Base-by-base conservation (phyloP, 1,140 invertebrate species). In the Palaemon carinicauda region DNA sequence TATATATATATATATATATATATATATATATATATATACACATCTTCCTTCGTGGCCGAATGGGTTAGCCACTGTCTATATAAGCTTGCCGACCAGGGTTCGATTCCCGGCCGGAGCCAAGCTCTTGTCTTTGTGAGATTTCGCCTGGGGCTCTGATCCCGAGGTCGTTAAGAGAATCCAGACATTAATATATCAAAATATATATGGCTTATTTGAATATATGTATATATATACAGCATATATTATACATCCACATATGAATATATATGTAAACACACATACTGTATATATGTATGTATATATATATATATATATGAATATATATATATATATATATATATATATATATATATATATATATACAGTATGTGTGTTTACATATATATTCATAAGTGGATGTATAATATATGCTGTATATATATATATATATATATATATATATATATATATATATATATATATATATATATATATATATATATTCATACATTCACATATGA, bases 291-390 rank as follows among this genome's bases (percentile, higher is more conserved):
- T 24, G 14, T 3, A 41, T 41, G 9, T 41, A 41, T 41, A 41
- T 41, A 41, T 41, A 41, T 41, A 60, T 24, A 24, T 41, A 41
- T 41, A 41, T 41, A 41, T 9, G 14, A 4, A 60, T 60, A 60
- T 60, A 60, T 60, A 60, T 60, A 60, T 60, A 60, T 65, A 65
- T 65, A 65, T 65, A 65, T 24, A 65, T 65, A 65, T 65, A 65
- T 15, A 41, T 41, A 41, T 41, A 41, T 41, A 41, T 41, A 41
- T 60, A 24, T 60, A 24, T 60, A 24, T 60, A 24, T 60, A 24
- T 14, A 24, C 14, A 24, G 7, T 65, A 65, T 65, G 21, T 65
- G 3, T 65, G 21, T 65, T 19, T 65, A 41, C n/a, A n/a, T n/a
- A 65, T 65, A 19, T 65, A 29, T 19, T 24, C 21, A 65, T 65